These are phyloP conservation scores for Cygnus atratus DNA, from an alignment of 2,113 vertebrate species.

Conservation along the genomic window DNA sequence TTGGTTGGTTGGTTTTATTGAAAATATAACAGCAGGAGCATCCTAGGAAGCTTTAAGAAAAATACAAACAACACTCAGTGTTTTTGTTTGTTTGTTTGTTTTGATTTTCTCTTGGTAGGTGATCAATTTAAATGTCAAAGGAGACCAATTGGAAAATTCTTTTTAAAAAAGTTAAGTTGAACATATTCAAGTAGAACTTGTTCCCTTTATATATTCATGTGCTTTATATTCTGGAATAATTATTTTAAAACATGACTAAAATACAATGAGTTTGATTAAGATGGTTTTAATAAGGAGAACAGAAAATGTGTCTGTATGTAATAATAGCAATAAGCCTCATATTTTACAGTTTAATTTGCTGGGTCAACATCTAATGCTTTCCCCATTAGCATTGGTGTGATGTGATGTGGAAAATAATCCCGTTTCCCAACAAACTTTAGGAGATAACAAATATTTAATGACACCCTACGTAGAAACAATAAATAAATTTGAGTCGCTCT, in stretches of 20 bases:
- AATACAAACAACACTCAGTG: not conserved
- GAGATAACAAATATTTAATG: slow-evolving; percentile 86
- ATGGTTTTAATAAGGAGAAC: slow-evolving; percentile 54
- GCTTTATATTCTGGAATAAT: slow-evolving; percentile 35
- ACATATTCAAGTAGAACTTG: slow-evolving; percentile 19
- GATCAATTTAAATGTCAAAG: slow-evolving; percentile 11
- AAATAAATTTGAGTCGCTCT: slow-evolving; percentile 81
- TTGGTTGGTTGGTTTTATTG: not conserved
- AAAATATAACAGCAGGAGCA: not conserved
- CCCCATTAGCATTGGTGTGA: slow-evolving; percentile 63
- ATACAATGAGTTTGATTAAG: slow-evolving; percentile 63
- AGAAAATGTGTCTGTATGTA: slow-evolving; percentile 37
- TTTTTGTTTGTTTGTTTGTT: not conserved
- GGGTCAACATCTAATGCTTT: slow-evolving; percentile 63
- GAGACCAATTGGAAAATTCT: not conserved
- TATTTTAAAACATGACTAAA: slow-evolving; percentile 57
- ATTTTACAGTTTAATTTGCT: slow-evolving; percentile 64
- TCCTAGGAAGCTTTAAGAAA: not conserved
- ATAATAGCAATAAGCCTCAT: slow-evolving; percentile 25
- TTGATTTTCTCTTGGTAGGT: not conserved
- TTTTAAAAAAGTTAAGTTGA: slow-evolving; percentile 18
- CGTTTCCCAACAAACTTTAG: slow-evolving; percentile 72
- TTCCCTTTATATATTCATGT: slow-evolving; percentile 26
- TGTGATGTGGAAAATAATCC: slow-evolving; percentile 72
- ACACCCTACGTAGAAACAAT: slow-evolving; percentile 83